These are phyloP conservation scores for Philereme transversata DNA, from an alignment of 2,888 invertebrate species.

Conservation along the genomic window DNA sequence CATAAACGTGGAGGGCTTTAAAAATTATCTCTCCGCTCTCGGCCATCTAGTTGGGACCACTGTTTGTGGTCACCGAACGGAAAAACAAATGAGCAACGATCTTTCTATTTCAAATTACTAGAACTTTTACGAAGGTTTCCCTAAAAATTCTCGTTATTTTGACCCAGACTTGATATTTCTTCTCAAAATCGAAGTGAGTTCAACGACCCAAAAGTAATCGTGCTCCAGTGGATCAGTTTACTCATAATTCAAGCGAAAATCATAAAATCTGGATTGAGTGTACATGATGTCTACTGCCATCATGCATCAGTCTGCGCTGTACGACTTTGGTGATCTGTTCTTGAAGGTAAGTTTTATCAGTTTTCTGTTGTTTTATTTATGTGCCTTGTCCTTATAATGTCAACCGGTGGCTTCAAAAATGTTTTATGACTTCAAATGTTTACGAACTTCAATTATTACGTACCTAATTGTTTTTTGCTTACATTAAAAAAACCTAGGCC, in stretches of 20 bases:
- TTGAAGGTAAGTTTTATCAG: constrained; percentile 84
- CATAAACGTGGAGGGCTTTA: constrained; percentile 61
- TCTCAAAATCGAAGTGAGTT: constrained; percentile 75
- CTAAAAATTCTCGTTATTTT: constrained; percentile 71
- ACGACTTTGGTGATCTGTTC: constrained; percentile 89
- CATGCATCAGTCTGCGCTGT: constrained; percentile 90
- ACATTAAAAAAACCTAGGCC: no score
- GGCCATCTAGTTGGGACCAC: constrained; percentile 77
- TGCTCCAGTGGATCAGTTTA: constrained; percentile 77
- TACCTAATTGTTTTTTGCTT: no score
- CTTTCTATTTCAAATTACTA: constrained; percentile 58
- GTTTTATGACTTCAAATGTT: background rate
- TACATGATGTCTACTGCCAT: constrained; percentile 90
- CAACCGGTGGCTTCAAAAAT: constrained; percentile 6
- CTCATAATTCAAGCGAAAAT: constrained; percentile 61
- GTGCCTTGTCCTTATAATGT: background rate
- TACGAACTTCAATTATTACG: no score
- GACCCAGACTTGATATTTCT: constrained; percentile 63
- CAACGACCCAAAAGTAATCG: constrained; percentile 63
- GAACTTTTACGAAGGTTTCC: constrained; percentile 64
- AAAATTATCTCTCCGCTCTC: constrained; percentile 63
- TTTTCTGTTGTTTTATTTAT: background rate
- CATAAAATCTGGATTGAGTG: constrained; percentile 77
- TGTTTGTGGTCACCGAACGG: constrained; percentile 75
- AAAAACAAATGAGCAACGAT: constrained; percentile 79